Evolutionary conservation across 2,797 vertebrate species (phyloP), one percentile per base, ranked within the genome.

Genomic region (Meriones psammophilus): DNA sequence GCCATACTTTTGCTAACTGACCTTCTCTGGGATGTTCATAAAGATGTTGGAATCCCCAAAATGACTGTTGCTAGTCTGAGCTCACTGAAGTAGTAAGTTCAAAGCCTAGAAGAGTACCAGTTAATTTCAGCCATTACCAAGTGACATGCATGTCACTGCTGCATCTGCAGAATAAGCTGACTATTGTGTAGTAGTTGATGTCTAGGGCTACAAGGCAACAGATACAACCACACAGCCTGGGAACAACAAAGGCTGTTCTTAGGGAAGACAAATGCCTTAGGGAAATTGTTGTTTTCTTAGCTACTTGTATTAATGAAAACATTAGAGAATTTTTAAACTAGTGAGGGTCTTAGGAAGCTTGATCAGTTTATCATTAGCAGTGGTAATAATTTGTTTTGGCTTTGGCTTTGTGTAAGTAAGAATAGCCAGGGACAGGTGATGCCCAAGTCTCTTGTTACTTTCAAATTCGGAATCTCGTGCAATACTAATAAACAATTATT

Each of bases 221-320:
- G 64, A 54, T 39, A 50, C 1, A 66, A 64, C 62, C 81, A 60
- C 77, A 58, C 9, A 50, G 74, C n/a, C 28, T 0, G 39, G 83
- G 54, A 68, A 46, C 66, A 33, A 54, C 9, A 15, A 39, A 58
- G 50, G 30, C 30, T 89, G 8, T 69, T 64, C 24, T 12, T 39
- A 17, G 80, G 39, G 46, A 78, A 36, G 24, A 92, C 28, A 8
- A 24, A 13, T 46, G 2, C 14, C 36, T 85, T 62, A 36, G 24
- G 64, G 39, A 83, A 68, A 73, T 1, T 85, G 33, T 33, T 13
- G 96, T 77, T 91, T 92, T 78, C 26, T 87, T 88, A n/a, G n/a
- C 26, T 88, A 81, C n/a, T 85, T 74, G 15, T 86, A 12, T 54
- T 69, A 8, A 69, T 54, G 30, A 24, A 50, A 86, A 69, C 64